These are phyloP conservation scores for Odontomachus brunneus DNA, from an alignment of 1,140 invertebrate species.

Conservation along the genomic window DNA sequence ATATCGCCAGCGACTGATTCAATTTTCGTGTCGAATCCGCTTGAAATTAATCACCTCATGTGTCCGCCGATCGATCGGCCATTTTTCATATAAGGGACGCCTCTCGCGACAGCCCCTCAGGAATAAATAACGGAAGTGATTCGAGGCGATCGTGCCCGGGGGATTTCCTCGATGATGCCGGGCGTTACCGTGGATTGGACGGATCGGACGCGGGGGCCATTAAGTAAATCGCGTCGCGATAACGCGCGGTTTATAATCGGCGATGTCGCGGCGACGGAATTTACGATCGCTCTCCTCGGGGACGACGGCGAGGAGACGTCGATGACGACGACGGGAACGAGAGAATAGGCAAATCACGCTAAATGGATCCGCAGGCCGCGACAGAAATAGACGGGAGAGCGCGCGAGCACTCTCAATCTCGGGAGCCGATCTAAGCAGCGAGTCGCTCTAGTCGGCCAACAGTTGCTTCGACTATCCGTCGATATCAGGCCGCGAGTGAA, in stretches of 20 bases:
- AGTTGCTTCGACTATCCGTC: not conserved
- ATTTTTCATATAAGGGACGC: constrained; percentile 39
- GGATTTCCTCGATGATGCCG: not conserved
- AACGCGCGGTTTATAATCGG: constrained; percentile 9
- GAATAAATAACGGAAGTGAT: constrained; percentile 24
- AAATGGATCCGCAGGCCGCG: not conserved
- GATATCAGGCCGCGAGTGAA: not conserved
- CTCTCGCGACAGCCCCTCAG: not conserved
- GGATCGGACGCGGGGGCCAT: not conserved
- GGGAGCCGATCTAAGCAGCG: not conserved
- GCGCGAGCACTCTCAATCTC: constrained; percentile 3
- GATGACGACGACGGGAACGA: too few relatives aligned
- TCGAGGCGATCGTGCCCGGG: not conserved
- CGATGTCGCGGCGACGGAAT: not conserved
- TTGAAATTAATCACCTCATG: constrained; percentile 32
- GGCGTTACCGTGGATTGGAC: too few relatives aligned
- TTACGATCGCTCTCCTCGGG: not conserved
- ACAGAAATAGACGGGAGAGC: not conserved
- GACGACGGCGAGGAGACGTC: not conserved
- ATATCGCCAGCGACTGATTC: constrained; percentile 9
- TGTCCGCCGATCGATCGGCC: not conserved
- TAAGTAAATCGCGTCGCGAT: constrained; percentile 22
- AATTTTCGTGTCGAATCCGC: not conserved
- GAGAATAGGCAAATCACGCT: not conserved
- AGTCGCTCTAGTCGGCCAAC: not conserved